Conservation (phyloP, 1,140 invertebrate genomes). For the Eriosoma lanigerum region DNA sequence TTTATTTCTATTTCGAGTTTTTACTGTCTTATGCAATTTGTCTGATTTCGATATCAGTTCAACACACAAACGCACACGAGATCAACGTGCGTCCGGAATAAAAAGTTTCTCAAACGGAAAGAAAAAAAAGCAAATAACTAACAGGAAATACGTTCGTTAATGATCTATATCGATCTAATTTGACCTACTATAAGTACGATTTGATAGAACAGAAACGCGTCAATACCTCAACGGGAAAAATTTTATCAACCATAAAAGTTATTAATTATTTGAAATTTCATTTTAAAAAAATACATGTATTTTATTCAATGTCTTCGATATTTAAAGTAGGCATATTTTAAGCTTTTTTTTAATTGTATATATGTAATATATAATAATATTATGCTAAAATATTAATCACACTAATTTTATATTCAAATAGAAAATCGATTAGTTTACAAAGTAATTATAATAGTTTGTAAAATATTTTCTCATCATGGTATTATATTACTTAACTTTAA, state of each 20-base stretch:
- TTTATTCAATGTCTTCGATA: too few relatives aligned
- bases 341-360: too few relatives aligned
- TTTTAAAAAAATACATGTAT: too few relatives aligned
- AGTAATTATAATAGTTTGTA: constrained; percentile 7
- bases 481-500: constrained; percentile 23
- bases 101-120: background rate
- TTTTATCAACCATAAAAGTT: too few relatives aligned
- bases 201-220: too few relatives aligned
- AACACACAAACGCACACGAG: background rate
- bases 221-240: too few relatives aligned
- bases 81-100: background rate
- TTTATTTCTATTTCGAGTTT: constrained; percentile 34
- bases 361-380: too few relatives aligned
- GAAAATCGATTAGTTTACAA: background rate
- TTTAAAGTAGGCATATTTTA: too few relatives aligned
- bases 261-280: too few relatives aligned
- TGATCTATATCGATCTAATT: background rate
- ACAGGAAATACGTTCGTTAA: background rate
- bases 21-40: background rate
- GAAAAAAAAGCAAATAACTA: background rate
- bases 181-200: background rate
- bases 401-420: too few relatives aligned
- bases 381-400: too few relatives aligned
- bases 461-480: background rate
- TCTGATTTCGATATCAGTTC: constrained; percentile 13